Evolutionary conservation across 2,888 invertebrate species (phyloP), one percentile per base, ranked within the genome.

Genomic region (Pammene aurita): DNA sequence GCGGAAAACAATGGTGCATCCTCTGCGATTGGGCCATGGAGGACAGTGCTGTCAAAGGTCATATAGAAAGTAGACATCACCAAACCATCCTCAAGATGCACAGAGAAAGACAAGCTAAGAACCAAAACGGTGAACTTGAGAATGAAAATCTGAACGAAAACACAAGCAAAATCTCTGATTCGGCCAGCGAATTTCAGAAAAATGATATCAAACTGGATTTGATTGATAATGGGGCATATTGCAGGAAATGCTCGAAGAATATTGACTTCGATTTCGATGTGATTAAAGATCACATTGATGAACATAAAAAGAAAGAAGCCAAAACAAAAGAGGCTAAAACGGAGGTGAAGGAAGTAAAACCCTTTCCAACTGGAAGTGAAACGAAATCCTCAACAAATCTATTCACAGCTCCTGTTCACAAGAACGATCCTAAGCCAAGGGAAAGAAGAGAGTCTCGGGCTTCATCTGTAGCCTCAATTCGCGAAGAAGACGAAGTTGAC

Each of bases 161-260:
- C 34, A 72, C 67, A 11, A 54, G 67, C 6, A 75, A 76, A 50
- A 77, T 82, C 41, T 14, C 76, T 0, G 75, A 80, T 34, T 54
- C 72, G 0, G 18, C 82, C 0, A 18, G 57, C 6, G 72, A 73
- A 35, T 81, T 81, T 35, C 78, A 82, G 66, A 76, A 76, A 13
- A 76, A 81, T n/a, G 67, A 76, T 10, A 75, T 86, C 2, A 76
- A 74, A 5, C 72, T 85, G 1, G 75, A 84, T 67, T 75, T 83
- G 14, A 77, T 76, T 13, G 69, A 38, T 0, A 67, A 70, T 5
- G 74, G 71, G 0, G 84, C 79, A 2, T 34, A 70, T 46, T 85
- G 84, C 68, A 79, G 75, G 52, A 77, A 74, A 66, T 84, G 84
- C 62, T 67, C 70, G 0, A 71, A 64, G 13, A 50, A 26, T 58